Base-by-base conservation (phyloP, 2,888 invertebrate species). In the Erebia epiphron region DNA sequence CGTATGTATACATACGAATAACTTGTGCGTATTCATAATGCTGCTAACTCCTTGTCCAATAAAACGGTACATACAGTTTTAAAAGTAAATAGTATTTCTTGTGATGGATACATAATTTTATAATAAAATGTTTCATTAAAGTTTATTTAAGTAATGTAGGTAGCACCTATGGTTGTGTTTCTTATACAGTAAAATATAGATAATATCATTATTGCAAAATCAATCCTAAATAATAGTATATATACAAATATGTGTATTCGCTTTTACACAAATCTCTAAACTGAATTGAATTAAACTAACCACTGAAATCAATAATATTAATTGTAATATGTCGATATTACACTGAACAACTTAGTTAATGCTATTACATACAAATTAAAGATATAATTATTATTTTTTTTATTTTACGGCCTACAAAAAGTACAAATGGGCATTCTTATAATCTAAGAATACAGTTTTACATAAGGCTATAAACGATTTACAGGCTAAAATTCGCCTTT, bases 81-180 rank as follows among this genome's bases (percentile, higher is more conserved):
- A 70, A 65, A 68, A 73, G 56, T 68, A 69, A 72, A 61, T 69
- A 72, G 57, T 66, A 70, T 65, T 78, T 77, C 67, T 76, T 83
- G 80, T 82, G 80, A 83, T 83, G 79, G 79, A 76, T 75, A 52
- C 72, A 86, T 80, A 81, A 50, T 52, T 35, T 35, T 46, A 67
- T 74, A 76, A 76, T 46, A 46, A 35, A 26, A 54, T 70, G 41
- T 70, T 16, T 75, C 75, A 74, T 74, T 71, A 78, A 75, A 77
- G 72, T 76, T 76, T 77, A 84, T 83, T 87, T 90, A 90, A 90
- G 89, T 89, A 91, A 89, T 85, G 80, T 89, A 91, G 91, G 80
- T 89, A 91, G 91, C 91, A 91, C 91, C 91, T 90, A 88, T 85
- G 69, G 80, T 79, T 85, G 82, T 73, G 61, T 68, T 60, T 63